These are phyloP conservation scores for Lycorma delicatula DNA, from an alignment of 1,140 invertebrate species.

Conservation along the genomic window DNA sequence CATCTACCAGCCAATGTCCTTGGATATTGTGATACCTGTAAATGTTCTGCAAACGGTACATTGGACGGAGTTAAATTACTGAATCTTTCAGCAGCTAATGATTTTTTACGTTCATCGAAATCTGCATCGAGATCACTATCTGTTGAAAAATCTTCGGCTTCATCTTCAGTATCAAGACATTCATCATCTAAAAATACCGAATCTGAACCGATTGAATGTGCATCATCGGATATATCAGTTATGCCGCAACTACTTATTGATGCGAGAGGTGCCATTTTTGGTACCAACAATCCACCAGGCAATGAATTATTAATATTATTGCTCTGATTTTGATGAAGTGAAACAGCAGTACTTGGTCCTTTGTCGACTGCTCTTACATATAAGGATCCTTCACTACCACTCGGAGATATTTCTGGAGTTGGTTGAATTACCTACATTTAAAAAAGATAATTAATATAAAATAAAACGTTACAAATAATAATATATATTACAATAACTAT, in stretches of 20 bases:
- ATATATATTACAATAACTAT: no score
- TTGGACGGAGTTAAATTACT: conserved; percentile 11
- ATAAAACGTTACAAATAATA: no score
- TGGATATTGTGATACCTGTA: conserved; percentile 8
- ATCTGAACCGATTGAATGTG: conserved; percentile 54
- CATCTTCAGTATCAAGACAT: conserved; percentile 60
- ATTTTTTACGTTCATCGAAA: conserved; percentile 4
- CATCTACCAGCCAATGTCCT: conserved; percentile 5
- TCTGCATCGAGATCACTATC: conserved; percentile 51
- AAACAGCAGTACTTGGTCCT: conserved; percentile 21
- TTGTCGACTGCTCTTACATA: conserved; percentile 34
- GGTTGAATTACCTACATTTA: conserved; percentile 60
- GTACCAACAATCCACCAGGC: conserved; percentile 16
- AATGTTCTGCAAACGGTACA: conserved; percentile 13
- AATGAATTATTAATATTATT: no score
- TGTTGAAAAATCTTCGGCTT: conserved; percentile 69
- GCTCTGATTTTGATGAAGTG: no score
- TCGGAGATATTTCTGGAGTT: conserved; percentile 70
- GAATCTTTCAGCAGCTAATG: not conserved
- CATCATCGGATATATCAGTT: conserved; percentile 26
- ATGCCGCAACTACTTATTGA: conserved; percentile 66
- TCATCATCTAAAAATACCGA: conserved; percentile 57
- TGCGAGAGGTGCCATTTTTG: conserved; percentile 57
- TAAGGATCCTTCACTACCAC: conserved; percentile 55
- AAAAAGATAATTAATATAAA: no score